Evolutionary conservation across 2,888 invertebrate genomes (phyloP), one percentile per base, ranked within the genome.

Genomic region (Dryomyza anilis): DNA sequence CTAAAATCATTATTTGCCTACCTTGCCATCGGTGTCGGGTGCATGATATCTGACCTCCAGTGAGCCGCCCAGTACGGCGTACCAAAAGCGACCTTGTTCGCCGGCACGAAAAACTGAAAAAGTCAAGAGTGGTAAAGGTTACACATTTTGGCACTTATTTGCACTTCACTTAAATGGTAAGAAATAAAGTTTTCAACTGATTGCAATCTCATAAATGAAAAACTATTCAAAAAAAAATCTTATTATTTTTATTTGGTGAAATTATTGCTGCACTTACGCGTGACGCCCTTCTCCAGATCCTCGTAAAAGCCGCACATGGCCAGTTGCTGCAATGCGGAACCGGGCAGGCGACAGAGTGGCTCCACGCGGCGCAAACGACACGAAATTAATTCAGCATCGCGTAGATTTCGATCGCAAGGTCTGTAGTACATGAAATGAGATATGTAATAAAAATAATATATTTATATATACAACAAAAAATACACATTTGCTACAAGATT

Each of bases 51-150:
- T 86, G 48, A 91, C 89, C 81, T 91, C 90, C 68, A 92, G 82
- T 21, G 88, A 87, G 29, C 92, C 92, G 19, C 89, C 87, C 72
- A 92, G 84, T 8, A 92, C 89, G 30, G 90, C 89, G 81, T 92
- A 92, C 91, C 92, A 92, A 81, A 90, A 91, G 72, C 90, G 89
- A 58, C 91, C 91, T 70, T 88, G 87, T 81, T 92, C 91, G 36
- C 91, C 91, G 81, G 91, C 91, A 39, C 91, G 88, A 83, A 90
- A 91, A 76, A 91, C 91, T 91, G 85, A 21, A 65, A 65, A 61
- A 57, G 29, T 23, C 5, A 3, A 46, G 23, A 48, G 14, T 23
- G 3, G n/a, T 12, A 39, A 3, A 45, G 19, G 33, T 8, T 33
- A 33, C 33, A 33, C 12, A 8, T 33, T 33, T 33, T 33, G 6